Percentiles rank a stretch among this genome's conserved stretches.
Conservation (phyloP, 1,140 invertebrate species). For the Ptiloglossa arizonensis region DNA sequence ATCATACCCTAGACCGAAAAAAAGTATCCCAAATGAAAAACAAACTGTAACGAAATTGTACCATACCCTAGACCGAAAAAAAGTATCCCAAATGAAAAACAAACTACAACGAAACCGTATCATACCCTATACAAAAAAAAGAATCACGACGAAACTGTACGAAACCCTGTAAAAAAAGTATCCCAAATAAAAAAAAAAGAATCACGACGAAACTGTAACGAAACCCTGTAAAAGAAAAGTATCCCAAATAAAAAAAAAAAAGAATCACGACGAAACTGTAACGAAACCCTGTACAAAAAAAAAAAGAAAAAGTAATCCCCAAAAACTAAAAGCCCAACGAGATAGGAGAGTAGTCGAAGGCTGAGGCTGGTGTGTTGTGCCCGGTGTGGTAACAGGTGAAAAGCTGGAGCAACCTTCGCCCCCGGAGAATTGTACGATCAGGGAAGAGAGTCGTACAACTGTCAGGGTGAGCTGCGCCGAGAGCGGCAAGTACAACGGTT, state of each 20-base stretch:
- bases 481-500: constrained; percentile 73
- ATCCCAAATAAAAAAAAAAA: not conserved
- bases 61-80: no score
- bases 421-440: constrained; percentile 81
- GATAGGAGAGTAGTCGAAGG: constrained; percentile 53
- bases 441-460: constrained; percentile 78
- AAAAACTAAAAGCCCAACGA: constrained; percentile 3
- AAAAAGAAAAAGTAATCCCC: not conserved
- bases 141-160: no score
- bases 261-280: not conserved
- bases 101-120: no score
- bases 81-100: no score
- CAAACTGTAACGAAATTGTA: no score
- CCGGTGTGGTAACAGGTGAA: constrained; percentile 74
- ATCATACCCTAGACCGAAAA: no score
- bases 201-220: no score
- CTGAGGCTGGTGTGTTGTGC: constrained; percentile 65
- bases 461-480: constrained; percentile 81
- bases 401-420: constrained; percentile 75
- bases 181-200: no score
- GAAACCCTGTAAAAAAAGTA: no score
- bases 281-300: not conserved
- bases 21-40: no score
- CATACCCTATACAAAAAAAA: no score
- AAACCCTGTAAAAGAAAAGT: not conserved